Evolutionary conservation across 2,797 vertebrate genomes (phyloP).

Genomic region (Hydrocynus forskahlii): DNA sequence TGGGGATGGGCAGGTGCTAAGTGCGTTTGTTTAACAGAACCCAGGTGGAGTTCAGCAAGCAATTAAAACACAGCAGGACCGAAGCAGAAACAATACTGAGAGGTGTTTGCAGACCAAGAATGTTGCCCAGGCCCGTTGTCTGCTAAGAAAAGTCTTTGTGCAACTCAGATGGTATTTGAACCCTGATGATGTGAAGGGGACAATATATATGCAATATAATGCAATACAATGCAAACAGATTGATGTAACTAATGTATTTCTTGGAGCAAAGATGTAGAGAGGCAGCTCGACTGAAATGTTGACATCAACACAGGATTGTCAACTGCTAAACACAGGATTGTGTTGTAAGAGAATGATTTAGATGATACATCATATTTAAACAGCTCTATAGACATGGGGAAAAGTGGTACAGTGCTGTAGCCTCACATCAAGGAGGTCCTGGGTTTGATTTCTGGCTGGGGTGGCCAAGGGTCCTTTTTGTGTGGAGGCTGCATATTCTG

Average conservation of each 20-base stretch:
- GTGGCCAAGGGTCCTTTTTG: too few species aligned
- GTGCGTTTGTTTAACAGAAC: conserved; percentile 66
- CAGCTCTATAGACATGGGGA: too few species aligned
- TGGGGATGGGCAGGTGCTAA: conserved; percentile 67
- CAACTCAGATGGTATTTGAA: not conserved
- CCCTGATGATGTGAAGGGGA: conserved; percentile 8
- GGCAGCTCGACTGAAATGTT: not conserved
- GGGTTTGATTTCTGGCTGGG: too few species aligned
- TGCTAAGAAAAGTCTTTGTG: conserved; percentile 25
- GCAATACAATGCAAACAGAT: not conserved
- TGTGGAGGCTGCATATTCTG: too few species aligned
- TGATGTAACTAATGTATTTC: not conserved
- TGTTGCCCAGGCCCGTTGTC: not conserved
- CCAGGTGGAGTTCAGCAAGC: conserved; percentile 51
- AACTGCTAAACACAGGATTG: too few species aligned
- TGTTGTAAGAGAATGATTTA: too few species aligned
- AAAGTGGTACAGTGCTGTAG: too few species aligned
- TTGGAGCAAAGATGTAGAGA: not conserved
- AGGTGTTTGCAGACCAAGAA: conserved; percentile 31
- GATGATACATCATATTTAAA: too few species aligned
- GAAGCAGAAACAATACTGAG: conserved; percentile 45
- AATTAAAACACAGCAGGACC: conserved; percentile 54
- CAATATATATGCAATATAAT: not conserved
- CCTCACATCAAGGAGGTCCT: too few species aligned
- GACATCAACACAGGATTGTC: not conserved